Conservation (phyloP, 2,888 invertebrate species). For the Stenchaetothrips biformis region DNA sequence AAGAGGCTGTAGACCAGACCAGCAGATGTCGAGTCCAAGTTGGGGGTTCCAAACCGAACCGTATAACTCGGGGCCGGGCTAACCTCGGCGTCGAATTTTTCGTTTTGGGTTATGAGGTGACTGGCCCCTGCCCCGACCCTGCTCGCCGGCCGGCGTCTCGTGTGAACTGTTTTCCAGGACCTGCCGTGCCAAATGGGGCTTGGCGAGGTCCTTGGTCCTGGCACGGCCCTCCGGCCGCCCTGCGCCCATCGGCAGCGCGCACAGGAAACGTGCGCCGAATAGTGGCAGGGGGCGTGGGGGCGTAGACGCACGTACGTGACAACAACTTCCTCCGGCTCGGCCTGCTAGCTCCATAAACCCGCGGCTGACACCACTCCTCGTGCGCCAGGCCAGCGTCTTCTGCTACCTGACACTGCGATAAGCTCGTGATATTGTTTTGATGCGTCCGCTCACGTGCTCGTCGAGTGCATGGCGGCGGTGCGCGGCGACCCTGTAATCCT, state of each 20-base stretch:
- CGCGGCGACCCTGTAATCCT: background rate
- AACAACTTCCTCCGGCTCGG: background rate
- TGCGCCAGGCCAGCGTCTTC: background rate
- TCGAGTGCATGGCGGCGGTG: background rate
- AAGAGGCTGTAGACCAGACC: constrained; percentile 15
- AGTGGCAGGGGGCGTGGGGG: background rate
- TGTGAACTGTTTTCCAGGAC: constrained; percentile 12
- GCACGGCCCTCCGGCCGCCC: background rate
- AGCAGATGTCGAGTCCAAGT: constrained; percentile 4
- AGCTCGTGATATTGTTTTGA: constrained; percentile 14
- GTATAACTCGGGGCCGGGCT: constrained; percentile 12
- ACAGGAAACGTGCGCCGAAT: constrained; percentile 13
- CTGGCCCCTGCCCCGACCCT: background rate
- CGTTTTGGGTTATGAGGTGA: constrained; percentile 17
- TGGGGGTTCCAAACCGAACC: constrained; percentile 15
- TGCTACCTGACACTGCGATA: constrained; percentile 9
- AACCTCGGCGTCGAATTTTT: constrained; percentile 3
- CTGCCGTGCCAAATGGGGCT: background rate
- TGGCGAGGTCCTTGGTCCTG: background rate
- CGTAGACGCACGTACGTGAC: constrained; percentile 9
- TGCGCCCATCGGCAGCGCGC: background rate
- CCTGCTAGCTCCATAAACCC: background rate
- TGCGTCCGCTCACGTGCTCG: constrained; percentile 3
- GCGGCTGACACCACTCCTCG: background rate
- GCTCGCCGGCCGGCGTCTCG: constrained; percentile 12